Evolutionary conservation across 2,888 invertebrate species (phyloP), one percentile per base, ranked within the genome.

Genomic region (Eupithecia vulgata): DNA sequence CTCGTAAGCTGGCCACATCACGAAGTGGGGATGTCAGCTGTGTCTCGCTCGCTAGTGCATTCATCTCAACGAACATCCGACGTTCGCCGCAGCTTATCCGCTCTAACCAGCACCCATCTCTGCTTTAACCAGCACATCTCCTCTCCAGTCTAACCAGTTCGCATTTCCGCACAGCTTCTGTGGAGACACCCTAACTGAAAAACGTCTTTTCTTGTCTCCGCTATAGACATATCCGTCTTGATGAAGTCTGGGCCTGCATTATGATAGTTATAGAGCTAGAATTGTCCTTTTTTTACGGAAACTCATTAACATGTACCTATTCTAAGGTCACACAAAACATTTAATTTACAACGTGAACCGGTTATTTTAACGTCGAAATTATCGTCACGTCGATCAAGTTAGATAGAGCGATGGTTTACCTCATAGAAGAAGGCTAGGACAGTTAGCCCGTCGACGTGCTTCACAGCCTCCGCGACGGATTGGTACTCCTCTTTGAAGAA

Each of bases 401-500:
- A 57, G 40, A 42, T 76, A 57, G 67, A 75, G 74, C 71, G 71
- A 70, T 67, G 64, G 84, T 84, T 87, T 92, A 97, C 97, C 94
- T 97, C 95, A 84, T 96, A 97, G 82, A 98, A 96, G 86, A 96
- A 97, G 0, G 97, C 97, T 42, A 98, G 90, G 0, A 98, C 97
- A 0, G 96, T 95, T 61, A 98, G 89, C 0, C 98, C 98, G 84
- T 98, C 97, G 2, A 95, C 87, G 83, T 97, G 94, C 15, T 95
- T 91, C 15, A 96, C 85, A 1, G 98, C 97, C 74, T 95, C 93
- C 4, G 92, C 88, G n/a, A 95, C 90, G 34, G 93, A 94, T 4
- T 91, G 91, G 82, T 97, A 97, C 67, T 95, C 94, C 72, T 95
- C 94, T 84, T 97, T 97, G 82, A 95, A 96, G 85, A 97, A 96